phyloP scores from a whole-genome alignment of 2,888 invertebrate genomes.

The Chaetogeoica ovagalla region DNA sequence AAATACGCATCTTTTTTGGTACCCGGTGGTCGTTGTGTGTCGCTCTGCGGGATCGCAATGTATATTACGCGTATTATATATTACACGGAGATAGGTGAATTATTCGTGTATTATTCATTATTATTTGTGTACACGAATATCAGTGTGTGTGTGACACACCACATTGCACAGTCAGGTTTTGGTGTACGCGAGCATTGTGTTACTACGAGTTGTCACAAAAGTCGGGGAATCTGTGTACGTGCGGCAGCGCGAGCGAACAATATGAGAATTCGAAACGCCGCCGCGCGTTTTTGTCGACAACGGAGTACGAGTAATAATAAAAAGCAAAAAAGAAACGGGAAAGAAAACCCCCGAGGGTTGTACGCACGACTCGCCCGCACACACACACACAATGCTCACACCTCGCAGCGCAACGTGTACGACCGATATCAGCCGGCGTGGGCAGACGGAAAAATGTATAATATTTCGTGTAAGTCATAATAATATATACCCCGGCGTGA shows the following conservation, averaged over 20 bases:
- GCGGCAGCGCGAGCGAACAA: constrained; percentile 2
- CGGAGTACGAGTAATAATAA: background rate
- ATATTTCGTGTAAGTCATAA: no score
- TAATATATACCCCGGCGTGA: no score
- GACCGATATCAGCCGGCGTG: no score
- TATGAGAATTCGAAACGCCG: background rate
- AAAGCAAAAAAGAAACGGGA: background rate
- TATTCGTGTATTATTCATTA: background rate
- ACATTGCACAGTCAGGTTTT: no score
- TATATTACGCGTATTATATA: background rate
- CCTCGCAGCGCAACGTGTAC: no score
- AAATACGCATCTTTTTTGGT: background rate
- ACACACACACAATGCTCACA: no score
- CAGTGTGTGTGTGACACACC: no score
- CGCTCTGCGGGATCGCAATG: constrained; percentile 12
- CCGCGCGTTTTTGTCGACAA: constrained; percentile 27
- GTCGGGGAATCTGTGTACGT: constrained; percentile 1
- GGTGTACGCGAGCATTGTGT: no score
- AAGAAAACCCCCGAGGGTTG: no score
- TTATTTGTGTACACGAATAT: background rate
- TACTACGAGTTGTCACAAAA: background rate
- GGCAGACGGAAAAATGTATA: no score
- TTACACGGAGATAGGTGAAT: no score
- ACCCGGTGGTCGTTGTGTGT: background rate
- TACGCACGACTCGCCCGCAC: no score